Conservation (phyloP, 2,888 invertebrate species). For the Gastrophysa polygoni region DNA sequence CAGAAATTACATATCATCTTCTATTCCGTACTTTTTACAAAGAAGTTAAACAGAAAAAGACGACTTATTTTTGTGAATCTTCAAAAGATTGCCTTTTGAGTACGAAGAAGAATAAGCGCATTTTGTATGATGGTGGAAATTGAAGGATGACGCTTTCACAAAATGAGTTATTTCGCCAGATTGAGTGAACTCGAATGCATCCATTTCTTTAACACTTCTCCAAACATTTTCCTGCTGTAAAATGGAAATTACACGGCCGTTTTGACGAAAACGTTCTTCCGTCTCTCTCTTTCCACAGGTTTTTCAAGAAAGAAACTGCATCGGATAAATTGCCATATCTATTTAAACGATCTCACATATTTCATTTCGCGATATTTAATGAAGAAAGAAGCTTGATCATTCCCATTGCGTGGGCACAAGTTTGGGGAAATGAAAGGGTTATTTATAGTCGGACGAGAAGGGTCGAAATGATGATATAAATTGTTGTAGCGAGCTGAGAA, state of each 20-base stretch:
- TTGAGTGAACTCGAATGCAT: too few relatives aligned
- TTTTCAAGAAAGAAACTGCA: slow-evolving; percentile 7
- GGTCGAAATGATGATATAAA: slow-evolving; percentile 8
- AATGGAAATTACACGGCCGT: slow-evolving; percentile 12
- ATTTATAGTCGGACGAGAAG: slow-evolving; percentile 4
- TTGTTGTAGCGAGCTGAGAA: slow-evolving; percentile 8
- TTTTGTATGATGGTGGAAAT: too few relatives aligned
- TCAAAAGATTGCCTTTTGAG: too few relatives aligned
- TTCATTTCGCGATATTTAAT: slow-evolving; percentile 14
- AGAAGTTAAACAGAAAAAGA: too few relatives aligned
- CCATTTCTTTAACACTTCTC: slow-evolving; percentile 3
- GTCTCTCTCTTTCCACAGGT: not conserved
- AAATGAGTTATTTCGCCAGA: too few relatives aligned
- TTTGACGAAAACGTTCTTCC: not conserved
- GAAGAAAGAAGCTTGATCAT: slow-evolving; percentile 12
- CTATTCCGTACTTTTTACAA: too few relatives aligned
- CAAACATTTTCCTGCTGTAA: not conserved
- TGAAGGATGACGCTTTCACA: too few relatives aligned
- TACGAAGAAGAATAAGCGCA: too few relatives aligned
- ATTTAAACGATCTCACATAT: slow-evolving; percentile 18
- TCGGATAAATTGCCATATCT: slow-evolving; percentile 18
- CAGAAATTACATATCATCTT: too few relatives aligned
- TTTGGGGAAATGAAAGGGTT: slow-evolving; percentile 11
- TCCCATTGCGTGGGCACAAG: slow-evolving; percentile 10
- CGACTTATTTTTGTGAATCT: too few relatives aligned